These are phyloP conservation scores for Heliconius eleuchia DNA, from an alignment of 1,140 invertebrate species.

Conservation along the genomic window DNA sequence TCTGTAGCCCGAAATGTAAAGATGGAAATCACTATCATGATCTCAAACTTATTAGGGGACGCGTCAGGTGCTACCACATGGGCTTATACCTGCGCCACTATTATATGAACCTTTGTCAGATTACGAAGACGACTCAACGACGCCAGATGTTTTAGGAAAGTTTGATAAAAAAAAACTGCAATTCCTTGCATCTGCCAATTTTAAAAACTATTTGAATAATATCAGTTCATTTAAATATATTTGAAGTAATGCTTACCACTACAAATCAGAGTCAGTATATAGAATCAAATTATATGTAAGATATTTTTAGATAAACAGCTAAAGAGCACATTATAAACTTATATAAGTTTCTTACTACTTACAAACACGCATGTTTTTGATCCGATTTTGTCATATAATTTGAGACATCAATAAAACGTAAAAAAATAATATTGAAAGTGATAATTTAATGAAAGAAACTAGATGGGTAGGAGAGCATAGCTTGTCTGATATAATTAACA, in stretches of 20 bases:
- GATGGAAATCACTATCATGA: constrained; percentile 34
- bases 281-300: too few relatives aligned
- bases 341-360: background rate
- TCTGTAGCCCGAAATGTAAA: background rate
- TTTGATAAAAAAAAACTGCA: background rate
- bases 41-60: constrained; percentile 43
- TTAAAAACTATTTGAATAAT: background rate
- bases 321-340: background rate
- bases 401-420: background rate
- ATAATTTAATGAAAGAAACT: background rate
- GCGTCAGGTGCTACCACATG: constrained; percentile 65
- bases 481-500: background rate
- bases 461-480: background rate
- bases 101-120: constrained; percentile 41
- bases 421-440: background rate
- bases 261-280: too few relatives aligned
- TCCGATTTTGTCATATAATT: background rate
- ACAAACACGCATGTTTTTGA: background rate
- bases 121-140: background rate
- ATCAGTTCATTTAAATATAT: background rate
- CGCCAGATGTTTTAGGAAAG: constrained; percentile 8
- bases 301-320: background rate
- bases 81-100: constrained; percentile 57
- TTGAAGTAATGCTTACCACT: too few relatives aligned
- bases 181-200: constrained; percentile 4